Evolutionary conservation across 2,797 vertebrate species (phyloP), one percentile per base, ranked within the genome.

Genomic region (Peromyscus nudipes): DNA sequence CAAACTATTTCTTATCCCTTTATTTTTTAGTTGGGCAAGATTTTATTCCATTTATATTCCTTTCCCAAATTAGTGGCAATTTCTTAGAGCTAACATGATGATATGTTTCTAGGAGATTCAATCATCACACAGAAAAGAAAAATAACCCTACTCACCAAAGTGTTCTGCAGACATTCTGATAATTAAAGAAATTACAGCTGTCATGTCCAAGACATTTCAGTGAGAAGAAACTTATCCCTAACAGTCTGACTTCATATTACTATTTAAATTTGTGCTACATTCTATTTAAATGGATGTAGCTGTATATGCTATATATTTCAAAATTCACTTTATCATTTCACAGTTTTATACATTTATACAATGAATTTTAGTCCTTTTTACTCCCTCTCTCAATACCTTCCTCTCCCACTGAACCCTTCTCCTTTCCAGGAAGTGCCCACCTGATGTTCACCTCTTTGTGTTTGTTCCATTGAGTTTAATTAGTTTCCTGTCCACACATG

Each of bases 111-210:
- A 94, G 29, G 55, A 88, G 31, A 97, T 69, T 93, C 92, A 95
- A 82, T 89, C 43, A 89, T 85, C 62, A 86, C 6, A 43, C 40
- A 71, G 80, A 79, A 81, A 80, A 46, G 83, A 90, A 84, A 79
- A 90, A 65, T 84, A 92, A 93, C 6, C n/a, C 81, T 27, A 60
- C 16, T 91, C 14, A 89, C 27, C 16, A 83, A 89, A 97, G 55
- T 67, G 49, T 93, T 94, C 91, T 97, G 27, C 34, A 88, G 79
- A 89, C 88, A 91, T 94, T 96, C n/a, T 96, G 67, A 92, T 95
- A 96, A 97, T 97, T 96, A 89, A 90, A 80, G 34, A 95, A 91
- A 92, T 84, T 85, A 49, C 11, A 92, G 43, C 43, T 87, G 40
- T 31, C 65, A 71, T 60, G 12, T 87, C 73, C 57, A 87, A 82